These are phyloP conservation scores for Ammodramus savannarum DNA, from an alignment of 2,113 vertebrate species.

Conservation along the genomic window DNA sequence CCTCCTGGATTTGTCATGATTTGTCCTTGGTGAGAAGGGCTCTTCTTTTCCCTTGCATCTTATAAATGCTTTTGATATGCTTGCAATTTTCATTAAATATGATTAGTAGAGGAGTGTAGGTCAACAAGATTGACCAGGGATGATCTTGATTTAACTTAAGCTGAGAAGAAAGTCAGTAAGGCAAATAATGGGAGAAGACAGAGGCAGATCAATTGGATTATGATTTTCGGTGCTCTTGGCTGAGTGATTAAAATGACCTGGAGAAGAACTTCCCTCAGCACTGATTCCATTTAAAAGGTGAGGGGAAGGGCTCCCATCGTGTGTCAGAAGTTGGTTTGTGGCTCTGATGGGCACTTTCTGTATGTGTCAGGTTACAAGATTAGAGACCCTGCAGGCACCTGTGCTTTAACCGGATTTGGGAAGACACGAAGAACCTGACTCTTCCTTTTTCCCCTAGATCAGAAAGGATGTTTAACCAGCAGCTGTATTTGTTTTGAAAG, in stretches of 20 bases:
- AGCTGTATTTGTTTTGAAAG: constrained; percentile 54
- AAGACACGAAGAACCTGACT: not conserved
- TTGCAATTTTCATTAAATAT: constrained; percentile 14
- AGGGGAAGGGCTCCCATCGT: not conserved
- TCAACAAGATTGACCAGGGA: constrained; percentile 8
- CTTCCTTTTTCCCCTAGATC: not conserved
- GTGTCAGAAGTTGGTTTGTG: not conserved
- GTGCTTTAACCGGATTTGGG: constrained; percentile 6
- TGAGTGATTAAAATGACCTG: constrained; percentile 32
- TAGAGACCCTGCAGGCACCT: not conserved
- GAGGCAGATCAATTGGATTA: constrained; percentile 23
- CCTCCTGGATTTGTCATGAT: not conserved
- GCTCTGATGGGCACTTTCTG: not conserved
- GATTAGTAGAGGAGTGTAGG: not conserved
- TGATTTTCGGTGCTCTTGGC: not conserved
- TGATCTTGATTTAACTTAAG: not conserved
- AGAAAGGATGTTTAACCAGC: constrained; percentile 25
- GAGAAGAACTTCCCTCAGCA: not conserved
- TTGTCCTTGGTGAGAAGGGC: not conserved
- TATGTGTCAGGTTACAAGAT: not conserved
- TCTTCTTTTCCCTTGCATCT: not conserved
- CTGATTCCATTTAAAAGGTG: not conserved
- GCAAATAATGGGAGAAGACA: not conserved
- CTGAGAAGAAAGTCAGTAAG: not conserved
- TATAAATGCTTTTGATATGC: not conserved